These are phyloP conservation scores for Mohoua ochrocephala DNA, from an alignment of 2,113 vertebrate species.

Conservation along the genomic window DNA sequence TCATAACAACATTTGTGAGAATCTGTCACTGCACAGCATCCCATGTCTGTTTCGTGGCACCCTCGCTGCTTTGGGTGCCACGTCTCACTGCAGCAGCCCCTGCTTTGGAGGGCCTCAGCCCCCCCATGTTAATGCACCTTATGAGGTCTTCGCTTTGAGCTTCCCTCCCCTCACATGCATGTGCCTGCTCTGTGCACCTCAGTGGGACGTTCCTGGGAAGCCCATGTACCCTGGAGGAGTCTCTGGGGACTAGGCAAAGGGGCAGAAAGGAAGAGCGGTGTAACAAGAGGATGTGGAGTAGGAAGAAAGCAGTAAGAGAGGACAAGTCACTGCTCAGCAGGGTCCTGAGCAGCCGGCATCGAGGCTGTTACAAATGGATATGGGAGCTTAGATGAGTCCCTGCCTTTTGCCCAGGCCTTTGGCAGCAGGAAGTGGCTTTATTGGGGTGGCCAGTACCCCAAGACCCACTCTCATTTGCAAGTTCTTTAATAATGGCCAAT, in stretches of 20 bases:
- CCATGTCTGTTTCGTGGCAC: not conserved
- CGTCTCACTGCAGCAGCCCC: not conserved
- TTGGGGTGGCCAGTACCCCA: not conserved
- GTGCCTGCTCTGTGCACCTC: not conserved
- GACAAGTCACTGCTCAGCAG: not conserved
- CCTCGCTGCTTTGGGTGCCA: accelerated
- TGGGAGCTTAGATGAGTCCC: not conserved
- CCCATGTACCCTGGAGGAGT: not conserved
- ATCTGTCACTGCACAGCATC: not conserved
- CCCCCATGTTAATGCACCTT: not conserved
- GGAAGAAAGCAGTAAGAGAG: not conserved
- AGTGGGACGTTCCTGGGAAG: not conserved
- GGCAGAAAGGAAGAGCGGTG: not conserved
- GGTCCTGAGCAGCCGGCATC: not conserved
- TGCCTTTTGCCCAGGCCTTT: not conserved
- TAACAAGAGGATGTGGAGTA: not conserved
- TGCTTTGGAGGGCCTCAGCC: not conserved
- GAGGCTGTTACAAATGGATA: not conserved
- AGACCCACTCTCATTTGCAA: not conserved
- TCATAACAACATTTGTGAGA: not conserved
- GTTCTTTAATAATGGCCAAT: not conserved
- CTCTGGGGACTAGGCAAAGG: not conserved
- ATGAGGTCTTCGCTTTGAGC: not conserved
- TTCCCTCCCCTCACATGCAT: accelerated
- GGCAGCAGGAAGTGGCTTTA: not conserved